phyloP scores from a whole-genome alignment of 2,888 invertebrate species.

The Alcis repandata region DNA sequence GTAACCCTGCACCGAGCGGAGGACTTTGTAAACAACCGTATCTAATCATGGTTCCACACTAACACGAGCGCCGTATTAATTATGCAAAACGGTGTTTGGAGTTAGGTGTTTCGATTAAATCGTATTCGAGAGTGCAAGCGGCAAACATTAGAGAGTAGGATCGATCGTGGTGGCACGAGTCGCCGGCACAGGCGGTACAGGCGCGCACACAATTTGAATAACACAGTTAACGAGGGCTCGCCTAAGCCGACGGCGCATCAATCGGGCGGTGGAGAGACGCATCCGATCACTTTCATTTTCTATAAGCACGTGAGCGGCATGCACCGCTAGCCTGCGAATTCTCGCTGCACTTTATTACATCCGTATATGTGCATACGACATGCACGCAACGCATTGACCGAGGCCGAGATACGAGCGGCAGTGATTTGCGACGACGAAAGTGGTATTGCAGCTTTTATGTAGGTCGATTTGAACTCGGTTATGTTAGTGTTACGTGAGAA shows the following conservation, averaged over 20 bases:
- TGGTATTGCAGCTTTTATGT: constrained; percentile 86
- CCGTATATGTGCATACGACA: constrained; percentile 85
- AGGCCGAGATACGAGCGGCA: constrained; percentile 82
- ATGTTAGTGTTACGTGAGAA: constrained; percentile 79
- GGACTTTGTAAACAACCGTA: constrained; percentile 44
- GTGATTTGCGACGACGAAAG: constrained; percentile 86
- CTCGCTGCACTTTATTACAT: constrained; percentile 83
- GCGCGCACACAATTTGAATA: constrained; percentile 78
- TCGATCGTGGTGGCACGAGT: constrained; percentile 61
- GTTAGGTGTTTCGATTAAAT: constrained; percentile 60
- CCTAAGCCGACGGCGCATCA: constrained; percentile 75
- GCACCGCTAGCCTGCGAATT: constrained; percentile 80
- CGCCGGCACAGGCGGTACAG: constrained; percentile 46
- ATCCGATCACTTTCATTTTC: constrained; percentile 85
- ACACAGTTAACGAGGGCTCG: constrained; percentile 78
- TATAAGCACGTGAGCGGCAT: constrained; percentile 79
- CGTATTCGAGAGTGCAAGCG: constrained; percentile 66
- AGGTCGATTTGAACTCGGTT: constrained; percentile 79
- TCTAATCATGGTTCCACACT: constrained; percentile 44
- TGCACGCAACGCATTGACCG: constrained; percentile 84
- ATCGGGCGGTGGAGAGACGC: constrained; percentile 80
- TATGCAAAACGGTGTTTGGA: constrained; percentile 53
- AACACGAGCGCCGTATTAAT: constrained; percentile 49
- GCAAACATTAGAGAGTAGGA: constrained; percentile 64
- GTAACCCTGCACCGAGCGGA: constrained; percentile 41